A percentile compares a stretch with the other conserved stretches of the same genome.
Evolutionary conservation across 2,113 vertebrate genomes (phyloP).

Genomic region (Rostratula benghalensis): DNA sequence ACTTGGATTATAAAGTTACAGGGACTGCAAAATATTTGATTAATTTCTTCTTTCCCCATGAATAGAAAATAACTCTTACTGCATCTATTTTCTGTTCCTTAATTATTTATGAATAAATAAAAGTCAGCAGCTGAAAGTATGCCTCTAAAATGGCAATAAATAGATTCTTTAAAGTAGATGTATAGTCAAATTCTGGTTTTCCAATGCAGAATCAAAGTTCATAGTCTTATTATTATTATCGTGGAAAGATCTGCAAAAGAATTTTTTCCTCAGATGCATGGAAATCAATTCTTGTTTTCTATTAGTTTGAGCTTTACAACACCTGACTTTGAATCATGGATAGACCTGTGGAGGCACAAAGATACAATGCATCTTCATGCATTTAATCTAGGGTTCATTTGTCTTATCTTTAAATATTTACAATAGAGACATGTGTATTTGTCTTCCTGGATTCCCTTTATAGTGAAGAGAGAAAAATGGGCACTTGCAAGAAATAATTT

Average conservation of each 20-base stretch:
- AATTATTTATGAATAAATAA: constrained; percentile 37
- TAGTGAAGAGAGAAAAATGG: neutral
- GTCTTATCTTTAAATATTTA: constrained; percentile 48
- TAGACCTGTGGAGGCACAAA: neutral
- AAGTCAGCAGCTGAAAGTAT: constrained; percentile 6
- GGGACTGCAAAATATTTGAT: neutral
- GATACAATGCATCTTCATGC: neutral
- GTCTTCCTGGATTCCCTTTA: neutral
- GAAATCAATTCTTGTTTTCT: neutral
- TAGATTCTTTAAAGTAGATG: neutral
- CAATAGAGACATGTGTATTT: neutral
- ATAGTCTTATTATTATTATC: neutral
- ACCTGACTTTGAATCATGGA: neutral
- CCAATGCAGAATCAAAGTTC: neutral
- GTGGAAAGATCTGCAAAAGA: neutral
- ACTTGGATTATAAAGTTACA: neutral
- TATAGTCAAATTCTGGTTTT: neutral
- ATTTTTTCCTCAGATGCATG: neutral
- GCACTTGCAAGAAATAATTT: neutral
- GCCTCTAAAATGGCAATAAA: neutral
- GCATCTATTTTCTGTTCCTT: neutral
- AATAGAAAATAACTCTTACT: constrained; percentile 24
- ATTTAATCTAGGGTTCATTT: neutral
- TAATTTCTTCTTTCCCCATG: neutral
- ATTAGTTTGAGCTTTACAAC: neutral